These are phyloP conservation scores for Heliconius ismenius DNA, from an alignment of 2,888 invertebrate genomes.

Conservation along the genomic window DNA sequence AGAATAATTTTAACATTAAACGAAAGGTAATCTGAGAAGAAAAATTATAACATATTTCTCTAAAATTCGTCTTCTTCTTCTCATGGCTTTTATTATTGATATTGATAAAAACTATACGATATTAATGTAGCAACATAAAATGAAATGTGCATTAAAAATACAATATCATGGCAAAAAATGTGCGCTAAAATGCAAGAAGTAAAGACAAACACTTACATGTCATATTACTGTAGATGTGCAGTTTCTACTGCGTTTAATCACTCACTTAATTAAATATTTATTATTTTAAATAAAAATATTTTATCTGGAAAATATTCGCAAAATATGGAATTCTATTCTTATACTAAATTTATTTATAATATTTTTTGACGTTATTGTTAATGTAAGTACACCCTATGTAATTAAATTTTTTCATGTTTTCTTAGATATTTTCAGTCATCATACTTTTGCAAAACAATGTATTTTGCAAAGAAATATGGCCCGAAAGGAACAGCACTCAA, in stretches of 20 bases:
- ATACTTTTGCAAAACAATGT: background rate
- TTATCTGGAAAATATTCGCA: background rate
- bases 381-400: background rate
- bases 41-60: background rate
- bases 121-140: too few species aligned
- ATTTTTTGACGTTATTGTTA: too few species aligned
- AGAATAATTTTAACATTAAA: background rate
- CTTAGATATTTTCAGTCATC: background rate
- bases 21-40: background rate
- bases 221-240: background rate
- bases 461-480: background rate
- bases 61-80: too few species aligned
- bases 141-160: background rate
- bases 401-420: background rate
- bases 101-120: too few species aligned
- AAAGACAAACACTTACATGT: slow-evolving; percentile 10
- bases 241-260: background rate
- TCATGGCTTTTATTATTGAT: background rate
- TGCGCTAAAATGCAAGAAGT: background rate
- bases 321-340: background rate
- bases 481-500: slow-evolving; percentile 11
- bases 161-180: background rate
- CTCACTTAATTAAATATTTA: background rate
- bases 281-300: background rate
- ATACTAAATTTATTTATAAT: background rate